Percentiles rank a stretch among this genome's conserved stretches.
phyloP scores from a whole-genome alignment of 2,113 vertebrate species.

The Vidua chalybeata region DNA sequence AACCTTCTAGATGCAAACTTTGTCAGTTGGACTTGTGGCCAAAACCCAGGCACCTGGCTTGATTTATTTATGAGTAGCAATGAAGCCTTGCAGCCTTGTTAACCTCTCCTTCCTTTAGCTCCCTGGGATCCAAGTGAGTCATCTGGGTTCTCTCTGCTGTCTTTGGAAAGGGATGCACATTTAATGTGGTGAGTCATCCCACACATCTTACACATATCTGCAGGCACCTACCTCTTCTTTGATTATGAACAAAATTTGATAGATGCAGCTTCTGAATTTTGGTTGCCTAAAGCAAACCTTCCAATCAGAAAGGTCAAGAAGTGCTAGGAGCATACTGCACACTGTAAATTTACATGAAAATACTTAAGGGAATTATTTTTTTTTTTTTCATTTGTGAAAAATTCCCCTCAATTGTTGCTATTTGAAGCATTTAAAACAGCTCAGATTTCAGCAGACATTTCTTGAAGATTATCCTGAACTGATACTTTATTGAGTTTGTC shows the following conservation, averaged over 20 bases:
- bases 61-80: not conserved
- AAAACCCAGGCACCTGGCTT: not conserved
- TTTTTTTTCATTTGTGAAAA: not conserved
- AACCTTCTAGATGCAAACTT: not conserved
- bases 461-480: not conserved
- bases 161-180: not conserved
- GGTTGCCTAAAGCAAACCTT: not conserved
- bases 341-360: not conserved
- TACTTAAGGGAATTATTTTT: not conserved
- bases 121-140: slow-evolving; percentile 17
- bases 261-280: not conserved
- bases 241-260: not conserved
- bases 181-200: not conserved
- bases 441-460: not conserved
- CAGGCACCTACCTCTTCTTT: not conserved
- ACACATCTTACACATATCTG: not conserved
- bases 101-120: not conserved
- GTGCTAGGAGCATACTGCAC: not conserved
- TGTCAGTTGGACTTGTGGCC: not conserved
- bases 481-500: not conserved
- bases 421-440: not conserved
- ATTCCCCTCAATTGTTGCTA: not conserved
- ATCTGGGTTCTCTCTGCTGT: not conserved
- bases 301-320: not conserved
- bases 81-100: not conserved